Conservation (phyloP, 1,140 invertebrate genomes). For the Olivierus martensii region DNA sequence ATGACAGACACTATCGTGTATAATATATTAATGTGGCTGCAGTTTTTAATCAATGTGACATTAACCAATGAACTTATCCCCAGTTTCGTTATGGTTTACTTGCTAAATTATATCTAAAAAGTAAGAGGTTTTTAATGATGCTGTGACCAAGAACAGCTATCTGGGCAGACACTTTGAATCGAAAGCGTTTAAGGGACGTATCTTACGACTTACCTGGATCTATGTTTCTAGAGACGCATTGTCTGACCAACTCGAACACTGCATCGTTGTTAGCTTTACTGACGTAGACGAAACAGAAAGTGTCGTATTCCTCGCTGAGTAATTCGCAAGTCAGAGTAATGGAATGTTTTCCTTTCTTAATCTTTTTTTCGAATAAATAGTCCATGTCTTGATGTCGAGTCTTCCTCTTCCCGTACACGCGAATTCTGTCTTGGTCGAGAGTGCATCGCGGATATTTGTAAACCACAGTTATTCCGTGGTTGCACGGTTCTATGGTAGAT, state of each 20-base stretch:
- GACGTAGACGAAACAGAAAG: conserved; percentile 21
- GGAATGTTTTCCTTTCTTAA: conserved; percentile 14
- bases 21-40: too few species aligned
- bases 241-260: conserved; percentile 17
- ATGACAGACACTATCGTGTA: too few species aligned
- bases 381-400: conserved; percentile 1
- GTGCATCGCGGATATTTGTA: conserved; percentile 19
- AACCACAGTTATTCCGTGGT: conserved; percentile 16
- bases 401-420: conserved; percentile 18
- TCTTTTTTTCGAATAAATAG: conserved; percentile 18
- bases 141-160: too few species aligned
- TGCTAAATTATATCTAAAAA: too few species aligned
- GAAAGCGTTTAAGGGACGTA: not conserved
- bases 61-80: too few species aligned
- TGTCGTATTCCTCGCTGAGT: conserved; percentile 15
- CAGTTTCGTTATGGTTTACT: too few species aligned
- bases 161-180: not conserved
- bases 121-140: too few species aligned
- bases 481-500: conserved; percentile 9
- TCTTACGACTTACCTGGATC: conserved; percentile 10
- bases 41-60: too few species aligned
- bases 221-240: conserved; percentile 10
- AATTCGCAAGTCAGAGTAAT: conserved; percentile 17
- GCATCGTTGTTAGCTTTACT: conserved; percentile 17
- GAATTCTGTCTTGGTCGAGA: conserved; percentile 16